These are phyloP conservation scores for Cervus canadensis DNA, from an alignment of 2,113 vertebrate genomes.

Conservation along the genomic window DNA sequence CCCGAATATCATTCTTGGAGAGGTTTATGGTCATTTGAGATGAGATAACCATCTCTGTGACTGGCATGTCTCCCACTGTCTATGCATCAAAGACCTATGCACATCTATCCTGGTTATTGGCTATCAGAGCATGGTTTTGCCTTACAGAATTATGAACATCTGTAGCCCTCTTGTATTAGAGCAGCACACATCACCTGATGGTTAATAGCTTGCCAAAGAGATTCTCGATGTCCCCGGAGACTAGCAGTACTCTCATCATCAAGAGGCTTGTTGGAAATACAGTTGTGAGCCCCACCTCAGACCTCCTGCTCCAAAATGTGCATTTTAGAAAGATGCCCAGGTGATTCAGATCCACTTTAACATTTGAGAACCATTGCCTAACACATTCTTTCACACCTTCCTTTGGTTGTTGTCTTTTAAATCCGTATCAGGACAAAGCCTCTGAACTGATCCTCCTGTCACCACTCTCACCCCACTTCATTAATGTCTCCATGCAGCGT, in stretches of 20 bases:
- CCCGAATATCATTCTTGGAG: neutral
- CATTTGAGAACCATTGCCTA: neutral
- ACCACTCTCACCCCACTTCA: neutral
- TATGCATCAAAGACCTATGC: neutral
- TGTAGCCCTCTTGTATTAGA: neutral
- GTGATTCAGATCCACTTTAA: neutral
- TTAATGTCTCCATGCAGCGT: neutral
- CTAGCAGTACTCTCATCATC: neutral
- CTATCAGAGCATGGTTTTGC: neutral
- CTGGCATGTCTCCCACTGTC: neutral
- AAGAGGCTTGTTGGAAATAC: neutral
- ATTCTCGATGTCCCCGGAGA: neutral
- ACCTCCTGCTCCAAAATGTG: neutral
- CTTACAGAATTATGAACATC: neutral
- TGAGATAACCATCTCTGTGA: neutral
- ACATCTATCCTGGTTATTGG: neutral
- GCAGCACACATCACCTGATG: neutral
- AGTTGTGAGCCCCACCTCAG: neutral
- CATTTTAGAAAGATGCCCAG: neutral
- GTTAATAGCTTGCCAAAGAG: neutral
- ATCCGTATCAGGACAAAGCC: neutral
- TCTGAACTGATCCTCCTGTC: neutral
- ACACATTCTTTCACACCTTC: neutral
- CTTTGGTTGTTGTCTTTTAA: neutral
- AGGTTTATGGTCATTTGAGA: neutral